phyloP scores from a whole-genome alignment of 2,888 invertebrate species.

The Ligdia adustata region DNA sequence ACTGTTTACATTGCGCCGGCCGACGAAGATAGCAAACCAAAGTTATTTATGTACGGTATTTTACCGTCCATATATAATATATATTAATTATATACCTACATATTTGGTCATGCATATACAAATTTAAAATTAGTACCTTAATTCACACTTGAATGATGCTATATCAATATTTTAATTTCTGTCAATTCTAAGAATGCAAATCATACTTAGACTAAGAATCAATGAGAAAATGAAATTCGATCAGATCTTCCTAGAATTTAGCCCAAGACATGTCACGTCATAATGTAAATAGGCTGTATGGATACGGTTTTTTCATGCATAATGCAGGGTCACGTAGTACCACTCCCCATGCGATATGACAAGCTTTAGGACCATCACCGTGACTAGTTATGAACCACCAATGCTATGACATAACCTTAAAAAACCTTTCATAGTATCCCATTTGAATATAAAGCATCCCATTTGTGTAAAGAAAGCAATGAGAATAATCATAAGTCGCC shows the following conservation, averaged over 20 bases:
- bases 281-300: slow-evolving; percentile 12
- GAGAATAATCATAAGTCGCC: slow-evolving; percentile 23
- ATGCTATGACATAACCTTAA: slow-evolving; percentile 25
- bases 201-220: no score
- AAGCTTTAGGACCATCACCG: slow-evolving; percentile 29
- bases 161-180: no score
- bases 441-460: slow-evolving; percentile 18
- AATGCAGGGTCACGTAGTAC: slow-evolving; percentile 38
- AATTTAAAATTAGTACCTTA: no score
- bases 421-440: slow-evolving; percentile 19
- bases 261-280: no score
- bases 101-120: no score
- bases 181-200: no score
- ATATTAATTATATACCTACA: no score
- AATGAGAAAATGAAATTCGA: no score
- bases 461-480: slow-evolving; percentile 18
- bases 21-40: not conserved
- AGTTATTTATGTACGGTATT: no score
- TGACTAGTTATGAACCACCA: slow-evolving; percentile 18
- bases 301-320: slow-evolving; percentile 37
- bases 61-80: no score
- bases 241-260: no score
- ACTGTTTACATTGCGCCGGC: slow-evolving; percentile 5
- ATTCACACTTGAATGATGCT: no score
- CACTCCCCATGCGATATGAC: slow-evolving; percentile 32